phyloP scores from a whole-genome alignment of 1,140 invertebrate genomes.

The Papilio xuthus region DNA sequence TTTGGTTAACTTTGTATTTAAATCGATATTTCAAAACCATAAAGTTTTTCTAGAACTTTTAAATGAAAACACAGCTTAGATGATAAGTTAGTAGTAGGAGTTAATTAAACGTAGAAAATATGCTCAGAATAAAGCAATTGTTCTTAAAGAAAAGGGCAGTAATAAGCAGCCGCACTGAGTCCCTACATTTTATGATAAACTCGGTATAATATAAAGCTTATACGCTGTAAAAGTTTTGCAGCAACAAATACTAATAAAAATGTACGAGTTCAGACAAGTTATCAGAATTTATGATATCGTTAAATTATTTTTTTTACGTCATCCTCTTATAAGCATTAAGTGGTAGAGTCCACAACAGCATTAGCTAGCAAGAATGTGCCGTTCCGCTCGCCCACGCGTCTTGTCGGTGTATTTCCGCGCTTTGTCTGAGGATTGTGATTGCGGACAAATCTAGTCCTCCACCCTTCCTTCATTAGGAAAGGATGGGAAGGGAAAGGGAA shows the following conservation, averaged over 20 bases:
- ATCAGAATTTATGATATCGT: constrained; percentile 1
- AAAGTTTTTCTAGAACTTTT: not conserved
- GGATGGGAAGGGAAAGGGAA: too few species aligned
- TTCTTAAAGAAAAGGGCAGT: constrained; percentile 8
- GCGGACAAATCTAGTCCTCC: too few species aligned
- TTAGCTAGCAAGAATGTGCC: too few species aligned
- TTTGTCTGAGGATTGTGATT: too few species aligned
- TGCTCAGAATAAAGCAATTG: not conserved
- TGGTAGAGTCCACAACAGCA: not conserved
- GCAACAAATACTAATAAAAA: constrained; percentile 9
- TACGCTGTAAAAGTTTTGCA: constrained; percentile 19
- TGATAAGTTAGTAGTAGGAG: not conserved
- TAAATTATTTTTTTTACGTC: constrained; percentile 8
- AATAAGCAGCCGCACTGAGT: not conserved
- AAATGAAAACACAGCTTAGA: not conserved
- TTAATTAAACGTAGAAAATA: not conserved
- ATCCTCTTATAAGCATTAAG: not conserved
- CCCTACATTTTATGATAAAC: not conserved
- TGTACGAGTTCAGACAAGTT: not conserved
- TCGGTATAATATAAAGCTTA: not conserved
- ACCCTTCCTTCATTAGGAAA: too few species aligned
- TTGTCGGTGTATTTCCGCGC: too few species aligned
- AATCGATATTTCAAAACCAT: too few species aligned
- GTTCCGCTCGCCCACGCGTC: too few species aligned
- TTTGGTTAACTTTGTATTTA: too few species aligned